phyloP scores from a whole-genome alignment of 1,140 invertebrate genomes.

The Muscidifurax raptorellus region DNA sequence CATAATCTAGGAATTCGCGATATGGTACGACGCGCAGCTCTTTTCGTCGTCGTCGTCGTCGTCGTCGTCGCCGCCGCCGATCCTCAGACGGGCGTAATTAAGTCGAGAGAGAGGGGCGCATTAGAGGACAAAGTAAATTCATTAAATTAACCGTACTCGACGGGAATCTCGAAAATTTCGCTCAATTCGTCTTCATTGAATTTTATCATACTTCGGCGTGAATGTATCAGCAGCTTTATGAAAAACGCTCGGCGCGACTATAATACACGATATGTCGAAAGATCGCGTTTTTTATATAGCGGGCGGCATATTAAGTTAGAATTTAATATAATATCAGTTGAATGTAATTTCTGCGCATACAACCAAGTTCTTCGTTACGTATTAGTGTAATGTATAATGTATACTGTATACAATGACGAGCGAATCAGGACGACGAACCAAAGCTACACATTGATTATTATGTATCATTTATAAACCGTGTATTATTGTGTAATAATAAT shows the following conservation, averaged over 20 bases:
- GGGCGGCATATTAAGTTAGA: not conserved
- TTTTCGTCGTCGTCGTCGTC: not conserved
- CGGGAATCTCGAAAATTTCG: constrained; percentile 21
- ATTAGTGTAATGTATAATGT: no score
- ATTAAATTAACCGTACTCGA: constrained; percentile 25
- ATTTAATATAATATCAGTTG: not conserved
- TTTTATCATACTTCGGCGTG: not conserved
- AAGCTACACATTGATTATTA: not conserved
- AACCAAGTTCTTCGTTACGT: no score
- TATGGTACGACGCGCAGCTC: not conserved
- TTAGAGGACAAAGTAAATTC: constrained; percentile 33
- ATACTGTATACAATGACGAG: no score
- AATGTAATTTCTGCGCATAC: no score
- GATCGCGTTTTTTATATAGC: no score
- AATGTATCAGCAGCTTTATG: not conserved
- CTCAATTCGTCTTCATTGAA: constrained; percentile 27
- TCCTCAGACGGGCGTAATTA: constrained; percentile 18
- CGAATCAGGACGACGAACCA: not conserved
- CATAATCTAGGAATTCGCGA: constrained; percentile 36
- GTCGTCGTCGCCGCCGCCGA: not conserved
- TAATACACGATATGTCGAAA: no score
- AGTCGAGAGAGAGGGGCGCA: not conserved
- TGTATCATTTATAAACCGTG: not conserved
- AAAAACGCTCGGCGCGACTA: not conserved
- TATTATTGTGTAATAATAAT: not conserved